Evolutionary conservation across 2,113 vertebrate genomes (phyloP).

Genomic region (Pollimyrus isidori): DNA sequence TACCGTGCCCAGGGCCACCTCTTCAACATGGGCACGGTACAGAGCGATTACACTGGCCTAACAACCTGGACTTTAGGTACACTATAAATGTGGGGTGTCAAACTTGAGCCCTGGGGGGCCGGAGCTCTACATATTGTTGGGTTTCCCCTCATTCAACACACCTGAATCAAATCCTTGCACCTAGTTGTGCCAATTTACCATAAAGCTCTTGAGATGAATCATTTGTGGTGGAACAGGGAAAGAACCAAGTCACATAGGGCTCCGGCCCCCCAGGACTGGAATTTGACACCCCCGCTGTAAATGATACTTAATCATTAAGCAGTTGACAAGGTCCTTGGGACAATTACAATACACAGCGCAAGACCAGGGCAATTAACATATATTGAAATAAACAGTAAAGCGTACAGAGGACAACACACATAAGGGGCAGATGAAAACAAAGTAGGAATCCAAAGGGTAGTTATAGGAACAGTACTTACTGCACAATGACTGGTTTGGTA

Average conservation of each 20-base stretch:
- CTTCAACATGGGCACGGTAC: background rate
- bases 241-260: no score
- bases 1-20: background rate
- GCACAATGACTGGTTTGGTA: conserved; percentile 80
- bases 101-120: no score
- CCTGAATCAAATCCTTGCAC: no score
- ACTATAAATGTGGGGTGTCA: no score
- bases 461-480: conserved; percentile 69
- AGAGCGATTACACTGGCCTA: background rate
- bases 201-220: no score
- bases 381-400: background rate
- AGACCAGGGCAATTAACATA: background rate
- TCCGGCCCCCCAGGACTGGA: no score
- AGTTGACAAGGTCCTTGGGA: background rate
- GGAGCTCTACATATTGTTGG: no score
- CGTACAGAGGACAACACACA: background rate
- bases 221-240: no score
- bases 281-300: background rate
- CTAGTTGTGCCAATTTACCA: no score
- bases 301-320: background rate
- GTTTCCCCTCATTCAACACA: no score
- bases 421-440: background rate
- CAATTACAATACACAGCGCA: background rate
- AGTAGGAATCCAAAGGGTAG: no score
- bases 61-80: background rate